Evolutionary conservation across 2,113 vertebrate species (phyloP).

Genomic region (Eptatretus burgeri): DNA sequence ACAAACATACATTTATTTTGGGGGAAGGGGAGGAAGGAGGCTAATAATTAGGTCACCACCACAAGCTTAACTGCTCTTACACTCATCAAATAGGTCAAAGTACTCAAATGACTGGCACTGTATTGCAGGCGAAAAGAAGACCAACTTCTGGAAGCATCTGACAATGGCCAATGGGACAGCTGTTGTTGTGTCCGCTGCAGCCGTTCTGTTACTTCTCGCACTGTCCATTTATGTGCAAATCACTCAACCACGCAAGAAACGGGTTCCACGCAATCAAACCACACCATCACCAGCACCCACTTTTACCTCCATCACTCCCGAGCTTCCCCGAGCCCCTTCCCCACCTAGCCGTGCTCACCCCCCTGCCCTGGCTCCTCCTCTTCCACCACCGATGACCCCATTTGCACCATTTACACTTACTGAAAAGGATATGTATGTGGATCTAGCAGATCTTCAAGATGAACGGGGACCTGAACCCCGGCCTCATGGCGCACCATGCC

Average conservation of each 20-base stretch:
- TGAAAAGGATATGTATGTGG: background rate
- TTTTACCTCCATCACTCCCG: background rate
- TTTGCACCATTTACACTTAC: background rate
- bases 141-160: conserved; percentile 75
- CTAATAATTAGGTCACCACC: too few relatives aligned
- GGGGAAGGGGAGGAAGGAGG: too few relatives aligned
- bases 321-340: background rate
- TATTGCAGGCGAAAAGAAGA: conserved; percentile 52
- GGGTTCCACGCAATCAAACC: conserved; percentile 47
- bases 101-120: too few relatives aligned
- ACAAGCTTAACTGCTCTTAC: too few relatives aligned
- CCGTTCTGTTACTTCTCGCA: conserved; percentile 72
- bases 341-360: conserved; percentile 6
- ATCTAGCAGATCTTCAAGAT: background rate
- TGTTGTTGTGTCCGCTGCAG: conserved; percentile 75
- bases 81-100: too few relatives aligned
- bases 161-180: conserved; percentile 86
- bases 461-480: background rate
- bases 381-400: background rate
- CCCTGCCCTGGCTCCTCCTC: background rate
- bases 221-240: conserved; percentile 80
- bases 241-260: conserved; percentile 94
- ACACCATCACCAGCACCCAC: conserved; percentile 9
- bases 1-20: too few relatives aligned
- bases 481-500: background rate